Conservation (phyloP, 2,113 vertebrate species). For the Ictalurus furcatus region DNA sequence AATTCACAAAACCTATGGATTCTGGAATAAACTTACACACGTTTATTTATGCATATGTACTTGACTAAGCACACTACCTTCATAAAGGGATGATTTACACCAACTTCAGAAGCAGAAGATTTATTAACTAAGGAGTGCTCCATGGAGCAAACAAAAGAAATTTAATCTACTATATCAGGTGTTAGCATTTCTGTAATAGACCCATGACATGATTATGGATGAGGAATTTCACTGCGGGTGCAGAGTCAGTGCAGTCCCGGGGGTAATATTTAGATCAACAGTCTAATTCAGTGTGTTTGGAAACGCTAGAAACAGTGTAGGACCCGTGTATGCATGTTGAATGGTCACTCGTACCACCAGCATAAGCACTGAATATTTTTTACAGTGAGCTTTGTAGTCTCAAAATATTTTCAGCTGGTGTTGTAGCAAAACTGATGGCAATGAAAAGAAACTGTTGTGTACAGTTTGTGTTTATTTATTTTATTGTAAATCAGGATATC, state of each 20-base stretch:
- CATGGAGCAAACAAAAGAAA: constrained; percentile 42
- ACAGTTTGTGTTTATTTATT: too few species aligned
- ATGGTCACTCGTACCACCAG: background rate
- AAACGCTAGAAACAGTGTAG: background rate
- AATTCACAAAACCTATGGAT: background rate
- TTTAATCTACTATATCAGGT: constrained; percentile 36
- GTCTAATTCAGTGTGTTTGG: background rate
- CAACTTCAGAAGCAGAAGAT: background rate
- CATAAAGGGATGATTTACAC: background rate
- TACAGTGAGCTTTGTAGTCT: background rate
- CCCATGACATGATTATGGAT: constrained; percentile 33
- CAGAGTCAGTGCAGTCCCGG: background rate
- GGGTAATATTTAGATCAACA: background rate
- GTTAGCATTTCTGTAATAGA: constrained; percentile 36
- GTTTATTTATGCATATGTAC: background rate
- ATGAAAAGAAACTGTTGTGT: background rate
- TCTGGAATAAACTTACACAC: background rate
- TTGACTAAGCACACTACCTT: background rate
- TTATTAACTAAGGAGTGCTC: background rate
- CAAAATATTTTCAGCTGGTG: background rate
- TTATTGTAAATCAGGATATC: too few species aligned
- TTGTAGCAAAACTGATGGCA: background rate
- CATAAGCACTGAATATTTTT: background rate
- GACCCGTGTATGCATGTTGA: background rate
- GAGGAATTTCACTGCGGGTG: constrained; percentile 37